These are phyloP conservation scores for Pachyrhynchus sulphureomaculatus DNA, from an alignment of 1,140 invertebrate species.

Conservation along the genomic window DNA sequence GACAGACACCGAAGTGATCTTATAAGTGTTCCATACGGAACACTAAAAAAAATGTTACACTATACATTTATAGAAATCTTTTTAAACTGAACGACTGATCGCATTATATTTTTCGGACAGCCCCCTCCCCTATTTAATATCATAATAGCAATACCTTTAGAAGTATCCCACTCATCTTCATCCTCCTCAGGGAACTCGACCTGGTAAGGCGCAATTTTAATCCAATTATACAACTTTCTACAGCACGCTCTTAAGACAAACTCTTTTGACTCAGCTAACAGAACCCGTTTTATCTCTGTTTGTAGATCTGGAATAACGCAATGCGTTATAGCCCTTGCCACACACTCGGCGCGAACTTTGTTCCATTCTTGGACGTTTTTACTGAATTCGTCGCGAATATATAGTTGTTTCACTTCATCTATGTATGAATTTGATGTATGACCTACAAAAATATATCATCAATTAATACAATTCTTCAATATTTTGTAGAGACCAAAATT, in stretches of 20 bases:
- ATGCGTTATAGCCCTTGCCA: constrained; percentile 84
- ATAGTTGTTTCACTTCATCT: constrained; percentile 90
- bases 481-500: too few relatives aligned
- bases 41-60: too few relatives aligned
- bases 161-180: constrained; percentile 88
- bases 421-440: constrained; percentile 74
- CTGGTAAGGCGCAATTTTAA: constrained; percentile 87
- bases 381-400: constrained; percentile 92
- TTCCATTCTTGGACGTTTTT: constrained; percentile 98
- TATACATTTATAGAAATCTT: too few relatives aligned
- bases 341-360: constrained; percentile 77
- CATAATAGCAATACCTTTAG: constrained; percentile 69
- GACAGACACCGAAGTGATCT: too few relatives aligned
- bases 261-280: constrained; percentile 88
- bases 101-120: too few relatives aligned
- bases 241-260: constrained; percentile 82
- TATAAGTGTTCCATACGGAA: too few relatives aligned
- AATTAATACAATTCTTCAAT: too few relatives aligned
- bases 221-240: constrained; percentile 86
- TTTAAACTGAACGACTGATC: too few relatives aligned
- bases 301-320: constrained; percentile 88
- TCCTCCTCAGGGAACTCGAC: constrained; percentile 80
- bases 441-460: constrained; percentile 59
- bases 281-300: constrained; percentile 79
- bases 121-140: too few relatives aligned